These are phyloP conservation scores for Hylyphantes graminicola DNA, from an alignment of 1,140 invertebrate genomes.

Conservation along the genomic window DNA sequence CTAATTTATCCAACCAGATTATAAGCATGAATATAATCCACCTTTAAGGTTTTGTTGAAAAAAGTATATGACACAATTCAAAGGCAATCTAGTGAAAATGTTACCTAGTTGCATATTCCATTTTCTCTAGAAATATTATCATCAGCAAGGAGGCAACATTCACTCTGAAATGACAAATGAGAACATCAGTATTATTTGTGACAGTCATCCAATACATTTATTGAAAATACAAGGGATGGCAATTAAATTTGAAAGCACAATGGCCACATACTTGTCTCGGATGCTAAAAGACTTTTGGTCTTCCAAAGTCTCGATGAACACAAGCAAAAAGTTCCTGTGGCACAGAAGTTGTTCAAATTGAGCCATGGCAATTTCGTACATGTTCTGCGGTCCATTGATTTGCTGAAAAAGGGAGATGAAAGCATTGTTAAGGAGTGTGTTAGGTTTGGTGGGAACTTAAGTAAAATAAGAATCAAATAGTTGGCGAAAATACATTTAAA, in stretches of 20 bases:
- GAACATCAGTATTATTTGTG: background rate
- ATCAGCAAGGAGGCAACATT: constrained; percentile 93
- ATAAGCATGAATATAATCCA: background rate
- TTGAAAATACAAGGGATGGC: background rate
- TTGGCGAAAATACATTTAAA: too few relatives aligned
- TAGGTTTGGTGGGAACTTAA: too few relatives aligned
- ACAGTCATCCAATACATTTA: background rate
- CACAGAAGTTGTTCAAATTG: constrained; percentile 94
- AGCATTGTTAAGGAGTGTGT: too few relatives aligned
- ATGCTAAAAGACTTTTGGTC: constrained; percentile 91
- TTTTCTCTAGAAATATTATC: constrained; percentile 93
- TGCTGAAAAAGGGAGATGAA: constrained; percentile 71
- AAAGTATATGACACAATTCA: background rate
- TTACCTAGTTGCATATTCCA: constrained; percentile 93
- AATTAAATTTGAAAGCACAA: constrained; percentile 60
- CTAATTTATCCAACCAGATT: too few relatives aligned
- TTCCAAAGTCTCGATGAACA: constrained; percentile 93
- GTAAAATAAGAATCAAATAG: too few relatives aligned
- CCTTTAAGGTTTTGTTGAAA: background rate
- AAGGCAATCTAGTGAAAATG: constrained; percentile 32
- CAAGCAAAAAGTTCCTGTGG: constrained; percentile 91
- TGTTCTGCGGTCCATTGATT: constrained; percentile 81
- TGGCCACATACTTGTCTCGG: constrained; percentile 79
- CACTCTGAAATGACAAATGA: constrained; percentile 72
- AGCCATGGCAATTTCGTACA: constrained; percentile 92